Evolutionary conservation across 2,888 invertebrate species (phyloP), one percentile per base, ranked within the genome.

Genomic region (Oxystoma pomonae): DNA sequence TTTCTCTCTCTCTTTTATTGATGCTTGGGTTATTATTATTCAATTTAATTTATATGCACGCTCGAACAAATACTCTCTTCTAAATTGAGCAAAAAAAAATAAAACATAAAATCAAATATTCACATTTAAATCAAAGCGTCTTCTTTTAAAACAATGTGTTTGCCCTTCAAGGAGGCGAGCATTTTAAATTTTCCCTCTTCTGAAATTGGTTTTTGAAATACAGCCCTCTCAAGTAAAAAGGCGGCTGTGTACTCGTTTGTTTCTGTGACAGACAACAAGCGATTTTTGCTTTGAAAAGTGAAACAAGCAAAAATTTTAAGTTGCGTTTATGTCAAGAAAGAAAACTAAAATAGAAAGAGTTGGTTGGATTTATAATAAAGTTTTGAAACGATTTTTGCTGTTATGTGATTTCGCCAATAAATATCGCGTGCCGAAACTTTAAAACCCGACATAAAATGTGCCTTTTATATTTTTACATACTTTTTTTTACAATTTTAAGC

Each of bases 301-400:
- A 65, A 65, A 67, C 68, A 65, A 68, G 68, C 64, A 68, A 67
- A 68, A 64, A 68, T n/a, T n/a, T n/a, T n/a, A n/a, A n/a, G n/a
- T n/a, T n/a, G n/a, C n/a, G n/a, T n/a, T n/a, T n/a, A n/a, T n/a
- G n/a, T n/a, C n/a, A n/a, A n/a, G n/a, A n/a, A n/a, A n/a, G n/a
- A n/a, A n/a, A n/a, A n/a, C n/a, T n/a, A n/a, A n/a, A n/a, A n/a
- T n/a, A n/a, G n/a, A n/a, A n/a, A n/a, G n/a, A n/a, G n/a, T n/a
- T n/a, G n/a, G n/a, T n/a, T n/a, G n/a, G n/a, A n/a, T n/a, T n/a
- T n/a, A n/a, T n/a, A n/a, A n/a, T n/a, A n/a, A n/a, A n/a, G n/a
- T n/a, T n/a, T n/a, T n/a, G n/a, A n/a, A n/a, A n/a, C n/a, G n/a
- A n/a, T n/a, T n/a, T n/a, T n/a, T n/a, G n/a, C n/a, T n/a, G n/a